phyloP scores from a whole-genome alignment of 1,140 invertebrate genomes.

The Schlechtendalia chinensis region DNA sequence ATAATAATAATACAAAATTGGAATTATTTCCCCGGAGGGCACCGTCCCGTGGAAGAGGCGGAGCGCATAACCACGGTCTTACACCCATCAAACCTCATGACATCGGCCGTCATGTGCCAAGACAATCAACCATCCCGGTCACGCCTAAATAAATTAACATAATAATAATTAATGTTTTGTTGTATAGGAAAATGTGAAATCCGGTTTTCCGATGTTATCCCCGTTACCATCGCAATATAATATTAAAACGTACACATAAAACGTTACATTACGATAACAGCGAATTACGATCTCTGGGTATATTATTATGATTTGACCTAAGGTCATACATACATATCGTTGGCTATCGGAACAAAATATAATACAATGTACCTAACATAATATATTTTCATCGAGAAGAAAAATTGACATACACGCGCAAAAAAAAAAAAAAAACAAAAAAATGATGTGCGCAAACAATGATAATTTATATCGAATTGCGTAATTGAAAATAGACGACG shows the following conservation, averaged over 20 bases:
- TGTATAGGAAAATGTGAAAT: conserved; percentile 3
- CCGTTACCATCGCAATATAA: conserved; percentile 5
- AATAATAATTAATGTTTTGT: conserved; percentile 19
- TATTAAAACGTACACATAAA: conserved; percentile 2
- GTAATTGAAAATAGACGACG: not conserved
- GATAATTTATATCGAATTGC: not conserved
- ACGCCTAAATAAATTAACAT: conserved; percentile 47
- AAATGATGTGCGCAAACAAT: not conserved
- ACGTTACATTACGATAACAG: conserved; percentile 29
- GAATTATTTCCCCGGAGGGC: not conserved
- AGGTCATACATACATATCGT: conserved; percentile 40
- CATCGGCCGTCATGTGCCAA: not conserved
- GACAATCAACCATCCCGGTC: conserved; percentile 17
- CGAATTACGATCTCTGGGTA: conserved; percentile 39
- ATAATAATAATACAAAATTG: not conserved
- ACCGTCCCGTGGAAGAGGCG: too few species aligned
- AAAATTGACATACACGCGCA: not conserved
- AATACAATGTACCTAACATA: not conserved
- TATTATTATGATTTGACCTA: conserved; percentile 35
- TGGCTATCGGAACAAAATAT: conserved; percentile 4
- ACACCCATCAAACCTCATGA: not conserved
- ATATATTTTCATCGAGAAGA: conserved; percentile 4
- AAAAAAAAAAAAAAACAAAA: not conserved
- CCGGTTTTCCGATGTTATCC: conserved; percentile 40
- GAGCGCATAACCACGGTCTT: conserved; percentile 2